Evolutionary conservation across 2,888 invertebrate genomes (phyloP).

Genomic region (Tachina fera): DNA sequence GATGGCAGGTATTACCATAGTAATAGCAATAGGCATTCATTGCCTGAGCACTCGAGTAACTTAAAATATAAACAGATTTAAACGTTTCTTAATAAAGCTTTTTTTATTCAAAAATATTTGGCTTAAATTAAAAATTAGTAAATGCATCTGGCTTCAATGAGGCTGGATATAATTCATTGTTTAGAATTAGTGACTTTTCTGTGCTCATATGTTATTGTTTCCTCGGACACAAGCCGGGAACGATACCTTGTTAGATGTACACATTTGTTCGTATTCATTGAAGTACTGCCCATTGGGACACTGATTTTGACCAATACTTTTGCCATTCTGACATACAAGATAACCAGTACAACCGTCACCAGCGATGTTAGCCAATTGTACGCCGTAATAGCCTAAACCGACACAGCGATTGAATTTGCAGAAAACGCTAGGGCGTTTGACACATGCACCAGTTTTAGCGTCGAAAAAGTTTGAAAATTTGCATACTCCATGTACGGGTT

Average conservation of each 20-base stretch:
- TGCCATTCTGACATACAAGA: constrained; percentile 77
- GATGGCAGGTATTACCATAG: too few species aligned
- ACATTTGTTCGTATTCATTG: constrained; percentile 77
- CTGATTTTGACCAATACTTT: constrained; percentile 74
- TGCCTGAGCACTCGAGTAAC: too few species aligned
- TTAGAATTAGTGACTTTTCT: too few species aligned
- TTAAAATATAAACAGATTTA: too few species aligned
- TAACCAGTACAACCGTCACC: constrained; percentile 78
- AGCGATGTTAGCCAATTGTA: constrained; percentile 77
- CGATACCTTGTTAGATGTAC: constrained; percentile 74
- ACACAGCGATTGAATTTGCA: constrained; percentile 78
- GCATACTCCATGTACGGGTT: constrained; percentile 75
- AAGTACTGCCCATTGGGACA: constrained; percentile 78
- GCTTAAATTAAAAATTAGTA: too few species aligned
- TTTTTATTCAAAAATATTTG: too few species aligned
- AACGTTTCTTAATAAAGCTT: too few species aligned
- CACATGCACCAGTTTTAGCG: constrained; percentile 75
- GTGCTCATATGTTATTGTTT: background rate
- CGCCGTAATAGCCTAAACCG: constrained; percentile 74
- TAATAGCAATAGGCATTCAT: too few species aligned
- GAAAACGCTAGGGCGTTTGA: constrained; percentile 74
- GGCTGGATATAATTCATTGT: too few species aligned
- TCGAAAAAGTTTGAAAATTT: constrained; percentile 76
- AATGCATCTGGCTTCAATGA: too few species aligned
- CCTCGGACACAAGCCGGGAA: constrained; percentile 76